Percentiles rank a stretch among this genome's conserved stretches.
Evolutionary conservation across 2,888 invertebrate genomes (phyloP).

Genomic region (Limulus polyphemus): DNA sequence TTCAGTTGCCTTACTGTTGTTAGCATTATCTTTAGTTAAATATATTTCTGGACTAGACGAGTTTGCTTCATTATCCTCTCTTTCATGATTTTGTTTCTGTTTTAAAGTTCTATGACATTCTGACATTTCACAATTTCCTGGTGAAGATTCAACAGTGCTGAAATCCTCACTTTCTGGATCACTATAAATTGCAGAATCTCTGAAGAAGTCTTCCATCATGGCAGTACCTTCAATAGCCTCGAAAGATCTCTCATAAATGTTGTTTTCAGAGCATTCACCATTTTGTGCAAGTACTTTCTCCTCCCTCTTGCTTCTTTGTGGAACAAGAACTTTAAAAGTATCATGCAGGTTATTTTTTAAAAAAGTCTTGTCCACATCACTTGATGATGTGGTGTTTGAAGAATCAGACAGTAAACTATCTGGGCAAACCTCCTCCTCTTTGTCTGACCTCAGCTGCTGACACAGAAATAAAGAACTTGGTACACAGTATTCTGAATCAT

Average conservation of each 20-base stretch:
- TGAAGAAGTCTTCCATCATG: slow-evolving; percentile 53
- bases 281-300: slow-evolving; percentile 7
- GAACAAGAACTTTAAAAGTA: no score
- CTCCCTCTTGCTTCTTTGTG: background rate
- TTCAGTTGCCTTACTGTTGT: no score
- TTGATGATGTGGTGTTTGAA: slow-evolving; percentile 33
- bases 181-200: slow-evolving; percentile 53
- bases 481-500: slow-evolving; percentile 62
- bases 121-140: background rate
- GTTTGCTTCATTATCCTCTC: no score
- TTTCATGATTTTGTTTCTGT: background rate
- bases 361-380: slow-evolving; percentile 39
- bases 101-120: background rate
- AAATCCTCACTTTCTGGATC: slow-evolving; percentile 48
- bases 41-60: no score
- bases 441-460: background rate
- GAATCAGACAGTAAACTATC: slow-evolving; percentile 45
- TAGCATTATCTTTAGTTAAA: no score
- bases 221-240: slow-evolving; percentile 55
- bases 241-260: slow-evolving; percentile 61
- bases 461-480: background rate
- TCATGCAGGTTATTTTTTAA: slow-evolving; percentile 10
- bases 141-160: background rate
- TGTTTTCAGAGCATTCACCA: slow-evolving; percentile 47
- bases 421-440: slow-evolving; percentile 27